Evolutionary conservation across 1,140 invertebrate species (phyloP).

Genomic region (Lasaia peninsularis): DNA sequence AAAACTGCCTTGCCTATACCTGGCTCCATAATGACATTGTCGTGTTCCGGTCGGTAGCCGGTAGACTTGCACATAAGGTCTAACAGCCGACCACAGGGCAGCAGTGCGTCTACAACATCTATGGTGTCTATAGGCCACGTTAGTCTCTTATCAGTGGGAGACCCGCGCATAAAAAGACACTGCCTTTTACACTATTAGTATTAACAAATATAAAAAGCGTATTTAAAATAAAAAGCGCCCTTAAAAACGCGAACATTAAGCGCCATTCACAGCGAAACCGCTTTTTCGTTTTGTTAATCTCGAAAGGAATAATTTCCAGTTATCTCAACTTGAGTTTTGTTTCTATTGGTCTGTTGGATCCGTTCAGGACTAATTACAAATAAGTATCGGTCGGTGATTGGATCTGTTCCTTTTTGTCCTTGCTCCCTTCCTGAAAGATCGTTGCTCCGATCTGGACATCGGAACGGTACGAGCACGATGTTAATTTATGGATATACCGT

Average conservation of each 20-base stretch:
- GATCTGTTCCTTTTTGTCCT: conserved; percentile 29
- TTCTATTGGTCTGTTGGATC: conserved; percentile 14
- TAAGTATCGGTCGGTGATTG: conserved; percentile 38
- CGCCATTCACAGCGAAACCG: neutral
- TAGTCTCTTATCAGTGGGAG: too few relatives aligned
- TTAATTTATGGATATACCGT: conserved; percentile 17
- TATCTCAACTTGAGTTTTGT: conserved; percentile 9
- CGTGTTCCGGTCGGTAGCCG: too few relatives aligned
- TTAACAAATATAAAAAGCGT: too few relatives aligned
- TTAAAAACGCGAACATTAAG: neutral
- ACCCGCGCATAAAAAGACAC: too few relatives aligned
- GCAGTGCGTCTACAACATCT: too few relatives aligned
- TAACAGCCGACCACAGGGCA: too few relatives aligned
- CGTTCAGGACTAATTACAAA: conserved; percentile 43
- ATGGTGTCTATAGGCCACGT: too few relatives aligned
- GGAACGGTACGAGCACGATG: conserved; percentile 12
- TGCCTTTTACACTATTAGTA: too few relatives aligned
- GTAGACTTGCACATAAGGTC: too few relatives aligned
- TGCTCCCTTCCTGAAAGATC: conserved; percentile 36
- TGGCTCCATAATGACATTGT: too few relatives aligned
- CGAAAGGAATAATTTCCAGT: conserved; percentile 4
- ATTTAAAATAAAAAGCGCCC: too few relatives aligned
- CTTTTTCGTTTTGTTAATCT: conserved; percentile 16
- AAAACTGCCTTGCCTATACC: too few relatives aligned
- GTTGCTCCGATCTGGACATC: conserved; percentile 25